Evolutionary conservation across 2,888 invertebrate species (phyloP).

Genomic region (Noctua fimbriata): DNA sequence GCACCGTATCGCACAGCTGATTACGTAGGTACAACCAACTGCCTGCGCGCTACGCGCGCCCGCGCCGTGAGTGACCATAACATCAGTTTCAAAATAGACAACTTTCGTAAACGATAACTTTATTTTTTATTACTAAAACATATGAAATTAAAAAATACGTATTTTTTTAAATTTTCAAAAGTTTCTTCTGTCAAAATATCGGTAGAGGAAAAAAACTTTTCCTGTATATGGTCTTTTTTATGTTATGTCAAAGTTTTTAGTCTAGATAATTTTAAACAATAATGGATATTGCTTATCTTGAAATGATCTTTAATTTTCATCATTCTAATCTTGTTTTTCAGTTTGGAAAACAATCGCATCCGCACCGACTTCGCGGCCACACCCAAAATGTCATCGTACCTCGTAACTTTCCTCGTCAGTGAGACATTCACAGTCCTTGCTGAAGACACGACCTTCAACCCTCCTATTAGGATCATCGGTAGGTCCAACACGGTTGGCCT

Average conservation of each 20-base stretch:
- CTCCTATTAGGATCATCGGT: constrained; percentile 85
- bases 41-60: no score
- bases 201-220: no score
- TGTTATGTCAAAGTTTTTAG: no score
- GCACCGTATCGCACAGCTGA: no score
- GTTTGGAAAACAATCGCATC: constrained; percentile 70
- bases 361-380: constrained; percentile 87
- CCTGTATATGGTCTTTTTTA: not conserved
- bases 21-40: no score
- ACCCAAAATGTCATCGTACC: constrained; percentile 95
- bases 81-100: no score
- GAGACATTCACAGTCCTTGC: constrained; percentile 85
- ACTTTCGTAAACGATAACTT: no score
- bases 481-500: constrained; percentile 83
- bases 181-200: no score
- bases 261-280: not conserved
- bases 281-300: not conserved
- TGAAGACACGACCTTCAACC: constrained; percentile 76
- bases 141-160: no score
- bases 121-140: no score
- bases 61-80: no score
- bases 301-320: not conserved
- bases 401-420: constrained; percentile 95
- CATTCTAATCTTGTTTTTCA: constrained; percentile 62
- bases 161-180: no score